These are phyloP conservation scores for Microplitis demolitor DNA, from an alignment of 1,140 invertebrate genomes.

Conservation along the genomic window DNA sequence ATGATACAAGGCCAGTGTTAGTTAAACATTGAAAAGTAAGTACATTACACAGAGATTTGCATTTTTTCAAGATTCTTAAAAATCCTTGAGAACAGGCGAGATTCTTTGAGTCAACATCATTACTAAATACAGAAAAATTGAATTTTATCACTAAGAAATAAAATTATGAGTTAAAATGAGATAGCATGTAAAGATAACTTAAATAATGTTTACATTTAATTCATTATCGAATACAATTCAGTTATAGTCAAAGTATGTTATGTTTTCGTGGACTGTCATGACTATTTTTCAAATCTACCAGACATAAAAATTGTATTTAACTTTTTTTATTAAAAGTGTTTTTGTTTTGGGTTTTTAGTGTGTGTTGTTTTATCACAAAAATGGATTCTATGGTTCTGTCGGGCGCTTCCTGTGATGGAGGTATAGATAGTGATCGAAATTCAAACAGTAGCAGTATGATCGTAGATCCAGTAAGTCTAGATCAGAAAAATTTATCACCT, in stretches of 20 bases:
- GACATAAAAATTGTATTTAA: too few species aligned
- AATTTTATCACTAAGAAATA: neutral
- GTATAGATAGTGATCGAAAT: constrained; percentile 55
- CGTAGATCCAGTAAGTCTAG: constrained; percentile 57
- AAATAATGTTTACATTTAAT: constrained; percentile 22
- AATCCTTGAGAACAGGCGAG: too few species aligned
- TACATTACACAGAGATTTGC: too few species aligned
- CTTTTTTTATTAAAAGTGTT: neutral
- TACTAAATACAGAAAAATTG: neutral
- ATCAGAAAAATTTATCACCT: constrained; percentile 51
- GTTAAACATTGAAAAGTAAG: too few species aligned
- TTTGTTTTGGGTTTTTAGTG: neutral
- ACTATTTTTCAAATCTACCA: neutral
- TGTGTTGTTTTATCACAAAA: constrained; percentile 16
- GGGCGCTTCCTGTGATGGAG: constrained; percentile 55
- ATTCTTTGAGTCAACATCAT: too few species aligned
- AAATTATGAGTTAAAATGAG: neutral
- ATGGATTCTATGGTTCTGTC: constrained; percentile 44
- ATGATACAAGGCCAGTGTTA: too few species aligned
- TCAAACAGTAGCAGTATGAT: constrained; percentile 59
- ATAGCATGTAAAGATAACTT: constrained; percentile 1
- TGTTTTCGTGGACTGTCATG: neutral
- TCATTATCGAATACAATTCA: constrained; percentile 37
- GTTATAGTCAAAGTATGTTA: constrained; percentile 38
- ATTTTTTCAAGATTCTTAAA: too few species aligned